Conservation (phyloP, 2,113 vertebrate species). For the Budorcas taxicolor region DNA sequence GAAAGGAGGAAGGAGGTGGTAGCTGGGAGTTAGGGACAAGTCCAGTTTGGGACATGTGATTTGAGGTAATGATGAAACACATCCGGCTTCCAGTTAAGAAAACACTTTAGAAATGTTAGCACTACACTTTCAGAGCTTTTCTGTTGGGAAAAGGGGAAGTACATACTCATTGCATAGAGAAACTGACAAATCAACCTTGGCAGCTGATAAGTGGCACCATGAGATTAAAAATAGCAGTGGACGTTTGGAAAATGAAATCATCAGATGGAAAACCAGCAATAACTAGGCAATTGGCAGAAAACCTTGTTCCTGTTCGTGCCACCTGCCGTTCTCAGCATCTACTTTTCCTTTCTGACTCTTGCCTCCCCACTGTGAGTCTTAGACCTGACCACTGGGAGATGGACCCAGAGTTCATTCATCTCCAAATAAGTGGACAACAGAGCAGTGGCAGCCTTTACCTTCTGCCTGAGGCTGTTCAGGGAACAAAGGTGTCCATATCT, state of each 20-base stretch:
- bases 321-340: neutral
- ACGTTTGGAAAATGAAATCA: slow-evolving; percentile 33
- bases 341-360: neutral
- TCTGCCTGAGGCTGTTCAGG: neutral
- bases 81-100: slow-evolving; percentile 28
- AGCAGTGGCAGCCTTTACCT: neutral
- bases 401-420: neutral
- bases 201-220: neutral
- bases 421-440: neutral
- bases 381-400: neutral
- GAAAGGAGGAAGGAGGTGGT: neutral
- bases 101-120: slow-evolving; percentile 21
- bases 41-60: neutral
- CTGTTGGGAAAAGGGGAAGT: neutral
- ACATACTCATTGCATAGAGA: neutral
- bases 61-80: slow-evolving; percentile 35
- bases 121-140: slow-evolving; percentile 8
- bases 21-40: neutral
- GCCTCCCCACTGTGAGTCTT: neutral
- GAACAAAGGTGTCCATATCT: neutral
- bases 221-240: slow-evolving; percentile 15
- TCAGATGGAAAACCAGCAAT: neutral
- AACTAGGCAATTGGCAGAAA: neutral
- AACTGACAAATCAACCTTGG: slow-evolving; percentile 39
- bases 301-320: neutral